Conservation (phyloP, 2,113 vertebrate genomes). For the Peromyscus californicus region DNA sequence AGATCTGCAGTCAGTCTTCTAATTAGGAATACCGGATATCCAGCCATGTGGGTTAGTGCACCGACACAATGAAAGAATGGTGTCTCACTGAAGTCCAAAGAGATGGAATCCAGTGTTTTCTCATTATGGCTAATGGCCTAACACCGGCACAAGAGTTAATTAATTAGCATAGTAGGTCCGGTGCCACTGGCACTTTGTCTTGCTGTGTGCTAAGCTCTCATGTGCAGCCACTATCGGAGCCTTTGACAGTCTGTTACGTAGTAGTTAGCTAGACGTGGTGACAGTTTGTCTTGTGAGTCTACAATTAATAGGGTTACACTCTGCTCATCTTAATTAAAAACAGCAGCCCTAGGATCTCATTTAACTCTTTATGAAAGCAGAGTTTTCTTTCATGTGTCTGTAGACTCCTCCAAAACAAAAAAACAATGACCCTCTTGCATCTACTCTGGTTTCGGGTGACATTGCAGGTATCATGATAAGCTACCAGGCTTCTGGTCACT, state of each 20-base stretch:
- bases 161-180: constrained; percentile 22
- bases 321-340: background rate
- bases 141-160: constrained; percentile 29
- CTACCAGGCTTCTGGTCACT: background rate
- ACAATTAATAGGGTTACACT: background rate
- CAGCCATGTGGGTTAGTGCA: background rate
- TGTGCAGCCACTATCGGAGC: background rate
- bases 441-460: background rate
- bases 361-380: background rate
- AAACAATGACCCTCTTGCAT: too few relatives aligned
- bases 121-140: constrained; percentile 47
- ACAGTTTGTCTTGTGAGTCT: background rate
- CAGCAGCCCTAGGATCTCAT: background rate
- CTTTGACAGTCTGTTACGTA: background rate
- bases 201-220: background rate
- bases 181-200: background rate
- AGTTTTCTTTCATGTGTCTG: constrained; percentile 19
- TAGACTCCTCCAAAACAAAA: background rate
- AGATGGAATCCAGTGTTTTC: background rate
- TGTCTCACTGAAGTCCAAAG: constrained; percentile 24
- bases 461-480: background rate
- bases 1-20: background rate
- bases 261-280: background rate
- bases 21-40: background rate
- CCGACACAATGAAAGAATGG: background rate